These are phyloP conservation scores for Syritta pipiens DNA, from an alignment of 2,888 invertebrate species.

Conservation along the genomic window DNA sequence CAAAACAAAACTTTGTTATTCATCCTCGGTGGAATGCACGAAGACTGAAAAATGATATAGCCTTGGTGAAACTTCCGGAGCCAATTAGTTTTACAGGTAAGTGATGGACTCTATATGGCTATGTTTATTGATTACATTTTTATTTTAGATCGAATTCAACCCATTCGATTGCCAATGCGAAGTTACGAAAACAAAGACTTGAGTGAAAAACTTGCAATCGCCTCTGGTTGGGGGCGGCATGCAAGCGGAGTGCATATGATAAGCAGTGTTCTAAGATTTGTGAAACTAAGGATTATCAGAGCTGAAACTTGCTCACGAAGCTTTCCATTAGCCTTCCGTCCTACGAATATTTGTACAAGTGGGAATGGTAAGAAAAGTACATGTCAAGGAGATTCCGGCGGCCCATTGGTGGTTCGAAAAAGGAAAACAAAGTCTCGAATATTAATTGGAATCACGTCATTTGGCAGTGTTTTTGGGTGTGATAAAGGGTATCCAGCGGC, in stretches of 20 bases:
- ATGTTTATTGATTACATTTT: neutral
- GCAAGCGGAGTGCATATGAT: slow-evolving; percentile 77
- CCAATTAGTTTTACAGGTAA: slow-evolving; percentile 76
- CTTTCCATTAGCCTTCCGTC: slow-evolving; percentile 77
- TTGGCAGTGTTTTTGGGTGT: slow-evolving; percentile 74
- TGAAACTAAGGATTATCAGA: slow-evolving; percentile 77
- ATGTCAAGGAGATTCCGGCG: slow-evolving; percentile 80
- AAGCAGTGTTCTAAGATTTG: slow-evolving; percentile 78
- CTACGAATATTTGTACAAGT: slow-evolving; percentile 79
- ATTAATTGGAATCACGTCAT: slow-evolving; percentile 74
- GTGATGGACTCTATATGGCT: slow-evolving; percentile 17
- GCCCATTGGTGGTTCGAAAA: slow-evolving; percentile 76
- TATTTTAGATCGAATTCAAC: slow-evolving; percentile 77
- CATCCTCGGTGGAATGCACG: slow-evolving; percentile 78
- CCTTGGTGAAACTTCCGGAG: slow-evolving; percentile 75
- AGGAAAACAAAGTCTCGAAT: slow-evolving; percentile 73
- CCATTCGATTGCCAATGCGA: slow-evolving; percentile 77
- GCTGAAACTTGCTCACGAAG: slow-evolving; percentile 77
- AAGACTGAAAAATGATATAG: slow-evolving; percentile 77
- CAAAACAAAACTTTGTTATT: slow-evolving; percentile 75
- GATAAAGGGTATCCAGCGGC: slow-evolving; percentile 76
- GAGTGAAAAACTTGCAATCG: slow-evolving; percentile 76
- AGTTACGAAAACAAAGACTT: slow-evolving; percentile 76
- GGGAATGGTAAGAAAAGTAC: slow-evolving; percentile 77
- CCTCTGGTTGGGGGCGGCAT: slow-evolving; percentile 80